Percentiles rank a stretch among this genome's conserved stretches.
Evolutionary conservation across 2,797 vertebrate species (phyloP).

Genomic region (Columba guinea): DNA sequence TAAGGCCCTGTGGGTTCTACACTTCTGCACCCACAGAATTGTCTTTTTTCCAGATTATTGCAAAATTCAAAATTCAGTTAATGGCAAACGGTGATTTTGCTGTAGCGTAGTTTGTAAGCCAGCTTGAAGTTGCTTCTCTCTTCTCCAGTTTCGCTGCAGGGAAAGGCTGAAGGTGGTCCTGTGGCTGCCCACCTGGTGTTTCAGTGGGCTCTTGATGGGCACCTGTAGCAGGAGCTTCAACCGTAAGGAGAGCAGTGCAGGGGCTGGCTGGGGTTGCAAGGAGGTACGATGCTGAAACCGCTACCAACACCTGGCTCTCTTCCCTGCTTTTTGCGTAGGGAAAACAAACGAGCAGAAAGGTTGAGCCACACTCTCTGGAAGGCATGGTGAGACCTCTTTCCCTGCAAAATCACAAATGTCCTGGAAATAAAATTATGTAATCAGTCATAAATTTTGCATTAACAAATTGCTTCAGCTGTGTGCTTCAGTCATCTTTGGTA

Average conservation of each 20-base stretch:
- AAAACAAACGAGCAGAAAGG: neutral
- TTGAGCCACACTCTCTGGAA: neutral
- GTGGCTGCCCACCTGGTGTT: neutral
- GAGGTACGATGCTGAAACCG: neutral
- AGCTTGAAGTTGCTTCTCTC: neutral
- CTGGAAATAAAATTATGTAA: neutral
- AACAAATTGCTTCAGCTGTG: neutral
- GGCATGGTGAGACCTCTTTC: neutral
- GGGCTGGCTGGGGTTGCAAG: accelerated
- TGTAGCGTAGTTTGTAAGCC: neutral
- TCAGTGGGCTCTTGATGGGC: neutral
- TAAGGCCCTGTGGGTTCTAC: neutral
- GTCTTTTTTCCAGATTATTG: neutral
- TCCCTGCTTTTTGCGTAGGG: neutral
- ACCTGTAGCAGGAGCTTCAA: neutral
- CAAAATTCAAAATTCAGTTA: neutral
- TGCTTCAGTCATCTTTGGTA: neutral
- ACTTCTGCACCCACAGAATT: neutral
- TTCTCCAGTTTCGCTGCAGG: neutral
- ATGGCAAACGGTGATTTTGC: neutral
- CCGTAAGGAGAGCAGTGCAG: neutral
- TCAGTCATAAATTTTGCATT: neutral
- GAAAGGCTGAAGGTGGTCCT: neutral
- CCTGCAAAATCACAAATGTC: neutral
- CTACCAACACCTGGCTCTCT: neutral